Percentiles rank a stretch among this genome's conserved stretches.
Evolutionary conservation across 2,113 vertebrate genomes (phyloP).

Genomic region (Gadus chalcogrammus): DNA sequence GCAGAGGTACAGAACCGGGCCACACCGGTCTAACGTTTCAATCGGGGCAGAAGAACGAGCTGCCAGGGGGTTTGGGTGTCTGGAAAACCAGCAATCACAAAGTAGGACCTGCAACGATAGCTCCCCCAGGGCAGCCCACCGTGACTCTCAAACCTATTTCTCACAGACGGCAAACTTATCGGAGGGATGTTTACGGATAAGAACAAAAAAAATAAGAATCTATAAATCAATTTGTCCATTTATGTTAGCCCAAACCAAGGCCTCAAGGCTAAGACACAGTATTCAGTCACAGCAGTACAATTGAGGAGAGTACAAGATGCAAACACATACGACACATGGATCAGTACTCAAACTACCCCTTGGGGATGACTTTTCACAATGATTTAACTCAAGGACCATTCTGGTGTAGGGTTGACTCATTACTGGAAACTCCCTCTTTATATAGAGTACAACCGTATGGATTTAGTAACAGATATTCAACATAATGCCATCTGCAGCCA

Average conservation of each 20-base stretch:
- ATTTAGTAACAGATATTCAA: too few relatives aligned
- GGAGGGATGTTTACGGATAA: conserved; percentile 26
- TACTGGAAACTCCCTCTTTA: too few relatives aligned
- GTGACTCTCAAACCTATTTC: conserved; percentile 26
- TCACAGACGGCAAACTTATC: conserved; percentile 27
- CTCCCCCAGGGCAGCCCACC: conserved; percentile 52
- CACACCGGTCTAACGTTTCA: conserved; percentile 25
- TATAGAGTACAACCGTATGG: too few relatives aligned
- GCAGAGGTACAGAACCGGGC: conserved; percentile 14
- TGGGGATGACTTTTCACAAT: conserved; percentile 46
- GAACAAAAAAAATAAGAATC: conserved; percentile 7
- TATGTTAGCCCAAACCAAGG: conserved; percentile 38
- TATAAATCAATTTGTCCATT: conserved; percentile 25
- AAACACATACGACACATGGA: conserved; percentile 36
- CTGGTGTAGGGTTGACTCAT: too few relatives aligned
- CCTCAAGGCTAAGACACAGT: conserved; percentile 57
- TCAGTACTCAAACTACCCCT: conserved; percentile 39
- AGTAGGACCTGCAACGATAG: conserved; percentile 39
- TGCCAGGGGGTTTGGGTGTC: conserved; percentile 46
- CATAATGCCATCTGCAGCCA: too few relatives aligned
- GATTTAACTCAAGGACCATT: conserved; percentile 4
- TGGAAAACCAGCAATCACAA: conserved; percentile 45
- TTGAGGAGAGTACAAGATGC: conserved; percentile 48
- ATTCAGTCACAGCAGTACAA: conserved; percentile 58
- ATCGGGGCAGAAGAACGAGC: conserved; percentile 39